Conservation (phyloP, 1,140 invertebrate genomes). For the Batillaria attramentaria region DNA sequence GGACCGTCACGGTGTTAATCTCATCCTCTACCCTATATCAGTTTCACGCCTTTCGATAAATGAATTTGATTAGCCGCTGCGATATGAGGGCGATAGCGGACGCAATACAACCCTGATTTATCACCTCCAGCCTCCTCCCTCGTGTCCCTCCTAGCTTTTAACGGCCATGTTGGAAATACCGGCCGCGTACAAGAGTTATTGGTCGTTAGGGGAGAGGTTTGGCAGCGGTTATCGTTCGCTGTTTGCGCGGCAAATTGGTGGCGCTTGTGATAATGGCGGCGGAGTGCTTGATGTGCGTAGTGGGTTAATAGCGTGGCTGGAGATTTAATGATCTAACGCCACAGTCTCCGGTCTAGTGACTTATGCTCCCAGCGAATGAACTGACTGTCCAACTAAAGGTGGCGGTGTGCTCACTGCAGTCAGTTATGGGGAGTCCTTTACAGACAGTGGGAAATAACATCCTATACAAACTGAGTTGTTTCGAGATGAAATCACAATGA, state of each 20-base stretch:
- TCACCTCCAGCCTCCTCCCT: background rate
- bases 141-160: background rate
- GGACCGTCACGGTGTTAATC: slow-evolving; percentile 3
- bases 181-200: slow-evolving; percentile 17
- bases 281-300: slow-evolving; percentile 14
- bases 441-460: too few relatives aligned
- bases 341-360: too few relatives aligned
- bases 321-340: slow-evolving; percentile 19
- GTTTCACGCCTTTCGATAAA: background rate
- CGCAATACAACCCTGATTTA: slow-evolving; percentile 13
- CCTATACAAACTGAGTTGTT: too few relatives aligned
- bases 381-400: too few relatives aligned
- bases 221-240: slow-evolving; percentile 20
- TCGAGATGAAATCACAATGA: too few relatives aligned
- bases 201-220: slow-evolving; percentile 12
- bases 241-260: slow-evolving; percentile 29
- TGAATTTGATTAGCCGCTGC: background rate
- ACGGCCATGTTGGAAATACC: slow-evolving; percentile 12
- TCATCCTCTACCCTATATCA: background rate
- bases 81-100: background rate
- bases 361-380: too few relatives aligned
- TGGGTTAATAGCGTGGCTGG: slow-evolving; percentile 22
- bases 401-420: too few relatives aligned
- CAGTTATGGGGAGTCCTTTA: too few relatives aligned
- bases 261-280: background rate